Evolutionary conservation across 1,140 invertebrate species (phyloP).

Genomic region (Orchesella cincta): DNA sequence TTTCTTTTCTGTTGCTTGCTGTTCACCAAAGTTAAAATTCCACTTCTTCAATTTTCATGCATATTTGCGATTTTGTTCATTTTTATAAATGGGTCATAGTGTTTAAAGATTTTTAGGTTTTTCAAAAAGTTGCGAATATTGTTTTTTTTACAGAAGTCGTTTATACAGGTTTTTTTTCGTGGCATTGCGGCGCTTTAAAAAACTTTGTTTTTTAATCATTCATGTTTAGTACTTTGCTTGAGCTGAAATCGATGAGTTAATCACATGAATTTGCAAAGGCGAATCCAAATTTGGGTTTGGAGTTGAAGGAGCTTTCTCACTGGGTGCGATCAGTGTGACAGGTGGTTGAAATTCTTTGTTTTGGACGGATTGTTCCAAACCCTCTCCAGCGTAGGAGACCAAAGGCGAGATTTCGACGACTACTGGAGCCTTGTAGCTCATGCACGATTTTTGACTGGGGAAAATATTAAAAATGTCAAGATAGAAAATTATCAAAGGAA

Average conservation of each 20-base stretch:
- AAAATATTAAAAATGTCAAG: conserved; percentile 47
- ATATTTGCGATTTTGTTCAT: no score
- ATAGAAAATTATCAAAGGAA: conserved; percentile 4
- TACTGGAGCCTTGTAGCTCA: conserved; percentile 63
- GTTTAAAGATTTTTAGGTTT: no score
- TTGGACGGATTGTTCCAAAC: conserved; percentile 67
- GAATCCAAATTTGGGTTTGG: conserved; percentile 5
- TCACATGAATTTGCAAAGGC: conserved; percentile 41
- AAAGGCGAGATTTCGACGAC: conserved; percentile 88
- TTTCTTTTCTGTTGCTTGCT: no score
- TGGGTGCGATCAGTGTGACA: conserved; percentile 58
- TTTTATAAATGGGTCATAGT: no score
- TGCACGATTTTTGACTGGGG: conserved; percentile 57
- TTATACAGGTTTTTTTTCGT: no score
- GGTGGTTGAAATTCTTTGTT: conserved; percentile 72
- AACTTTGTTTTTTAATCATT: no score
- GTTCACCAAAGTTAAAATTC: no score
- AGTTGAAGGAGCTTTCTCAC: conserved; percentile 33
- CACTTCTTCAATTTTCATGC: no score
- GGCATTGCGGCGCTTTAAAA: no score
- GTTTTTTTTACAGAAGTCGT: no score
- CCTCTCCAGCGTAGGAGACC: conserved; percentile 87
- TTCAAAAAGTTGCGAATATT: no score
- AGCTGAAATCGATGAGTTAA: conserved; percentile 21
- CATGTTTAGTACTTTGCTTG: neutral